Evolutionary conservation across 2,797 vertebrate genomes (phyloP).

Genomic region (Austrolebias charrua): DNA sequence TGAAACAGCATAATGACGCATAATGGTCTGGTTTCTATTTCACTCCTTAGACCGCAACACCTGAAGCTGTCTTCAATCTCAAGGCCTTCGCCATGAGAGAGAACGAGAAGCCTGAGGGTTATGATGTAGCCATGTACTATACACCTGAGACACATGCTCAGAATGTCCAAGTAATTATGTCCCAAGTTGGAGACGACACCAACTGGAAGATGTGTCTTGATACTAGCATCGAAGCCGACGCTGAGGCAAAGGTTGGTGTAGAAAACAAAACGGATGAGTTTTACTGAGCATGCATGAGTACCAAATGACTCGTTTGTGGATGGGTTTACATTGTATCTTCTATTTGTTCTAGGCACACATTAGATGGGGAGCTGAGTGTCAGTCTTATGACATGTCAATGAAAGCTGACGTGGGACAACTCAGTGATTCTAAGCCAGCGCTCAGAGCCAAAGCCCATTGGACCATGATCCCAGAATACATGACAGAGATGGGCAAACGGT

Average conservation of each 20-base stretch:
- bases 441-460: slow-evolving; percentile 72
- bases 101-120: slow-evolving; percentile 67
- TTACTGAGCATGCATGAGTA: neutral
- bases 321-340: neutral
- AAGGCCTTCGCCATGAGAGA: slow-evolving; percentile 64
- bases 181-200: slow-evolving; percentile 67
- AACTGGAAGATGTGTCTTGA: slow-evolving; percentile 82
- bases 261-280: neutral
- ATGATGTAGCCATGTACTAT: slow-evolving; percentile 68
- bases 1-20: neutral
- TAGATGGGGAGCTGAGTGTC: slow-evolving; percentile 81
- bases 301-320: neutral
- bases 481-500: slow-evolving; percentile 59
- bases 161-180: slow-evolving; percentile 70
- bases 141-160: slow-evolving; percentile 35
- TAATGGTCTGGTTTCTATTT: neutral
- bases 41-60: slow-evolving; percentile 48
- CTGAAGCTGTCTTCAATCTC: slow-evolving; percentile 60
- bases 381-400: slow-evolving; percentile 73
- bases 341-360: slow-evolving; percentile 67
- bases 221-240: slow-evolving; percentile 28
- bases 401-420: slow-evolving; percentile 42
- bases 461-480: slow-evolving; percentile 63
- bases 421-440: slow-evolving; percentile 52
- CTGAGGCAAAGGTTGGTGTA: slow-evolving; percentile 40